These are phyloP conservation scores for Numenius arquata DNA, from an alignment of 2,113 vertebrate genomes.

Conservation along the genomic window DNA sequence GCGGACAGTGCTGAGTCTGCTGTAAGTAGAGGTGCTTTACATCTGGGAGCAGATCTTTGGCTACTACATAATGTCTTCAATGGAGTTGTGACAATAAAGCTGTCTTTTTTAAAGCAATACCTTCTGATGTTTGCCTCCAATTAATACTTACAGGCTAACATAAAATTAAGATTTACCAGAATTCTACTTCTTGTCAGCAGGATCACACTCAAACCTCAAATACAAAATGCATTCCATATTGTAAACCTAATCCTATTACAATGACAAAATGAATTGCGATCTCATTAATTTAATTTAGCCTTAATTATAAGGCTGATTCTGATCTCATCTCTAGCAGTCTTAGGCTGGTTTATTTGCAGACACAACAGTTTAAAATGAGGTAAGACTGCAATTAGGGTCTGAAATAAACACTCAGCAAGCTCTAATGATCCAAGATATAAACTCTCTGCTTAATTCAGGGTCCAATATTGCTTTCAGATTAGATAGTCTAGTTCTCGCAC, in stretches of 20 bases:
- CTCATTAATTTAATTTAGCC: neutral
- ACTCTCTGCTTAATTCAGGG: neutral
- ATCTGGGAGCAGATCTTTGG: neutral
- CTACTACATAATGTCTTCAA: neutral
- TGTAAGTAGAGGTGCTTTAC: neutral
- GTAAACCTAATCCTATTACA: neutral
- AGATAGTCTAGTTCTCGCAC: neutral
- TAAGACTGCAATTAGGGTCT: neutral
- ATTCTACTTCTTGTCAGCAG: neutral
- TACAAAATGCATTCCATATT: neutral
- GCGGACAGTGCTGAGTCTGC: neutral
- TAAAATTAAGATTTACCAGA: neutral
- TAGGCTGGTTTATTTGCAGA: neutral
- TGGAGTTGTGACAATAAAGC: neutral
- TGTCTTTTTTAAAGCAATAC: neutral
- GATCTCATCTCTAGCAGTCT: neutral
- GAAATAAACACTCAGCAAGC: neutral
- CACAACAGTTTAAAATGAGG: neutral
- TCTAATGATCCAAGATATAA: neutral
- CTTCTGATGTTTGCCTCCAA: neutral
- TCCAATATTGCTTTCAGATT: neutral
- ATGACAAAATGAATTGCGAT: neutral
- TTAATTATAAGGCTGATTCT: neutral
- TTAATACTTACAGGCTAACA: neutral
- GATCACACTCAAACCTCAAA: neutral